Evolutionary conservation across 2,888 invertebrate genomes (phyloP).

Genomic region (Maniola hyperantus): DNA sequence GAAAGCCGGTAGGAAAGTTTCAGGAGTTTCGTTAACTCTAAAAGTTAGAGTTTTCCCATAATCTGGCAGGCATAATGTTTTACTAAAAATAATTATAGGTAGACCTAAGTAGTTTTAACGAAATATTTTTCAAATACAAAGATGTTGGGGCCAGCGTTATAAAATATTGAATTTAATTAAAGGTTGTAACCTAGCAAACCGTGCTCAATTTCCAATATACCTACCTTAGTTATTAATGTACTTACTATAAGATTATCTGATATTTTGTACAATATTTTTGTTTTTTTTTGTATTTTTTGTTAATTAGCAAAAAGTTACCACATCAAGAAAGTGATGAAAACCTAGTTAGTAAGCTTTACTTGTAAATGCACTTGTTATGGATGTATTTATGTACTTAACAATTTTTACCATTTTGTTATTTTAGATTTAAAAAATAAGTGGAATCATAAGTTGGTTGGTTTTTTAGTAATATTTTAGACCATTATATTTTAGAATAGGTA

Average conservation of each 20-base stretch:
- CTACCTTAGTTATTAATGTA: background rate
- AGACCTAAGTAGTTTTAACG: background rate
- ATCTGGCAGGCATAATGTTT: no score
- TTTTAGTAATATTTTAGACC: no score
- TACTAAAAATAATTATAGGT: no score
- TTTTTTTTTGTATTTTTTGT: background rate
- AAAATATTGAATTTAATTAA: background rate
- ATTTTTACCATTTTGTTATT: background rate
- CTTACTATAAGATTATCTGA: background rate
- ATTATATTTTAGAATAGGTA: no score
- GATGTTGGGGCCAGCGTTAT: background rate
- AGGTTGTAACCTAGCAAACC: background rate
- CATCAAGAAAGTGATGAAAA: conserved; percentile 40
- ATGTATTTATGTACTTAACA: background rate
- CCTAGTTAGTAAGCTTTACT: conserved; percentile 16
- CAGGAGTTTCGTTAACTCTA: no score
- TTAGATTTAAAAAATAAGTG: background rate
- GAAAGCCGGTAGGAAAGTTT: no score
- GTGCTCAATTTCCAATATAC: conserved; percentile 4
- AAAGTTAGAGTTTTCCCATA: no score
- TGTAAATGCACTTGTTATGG: background rate
- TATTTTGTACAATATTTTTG: background rate
- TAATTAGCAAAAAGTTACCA: conserved; percentile 33
- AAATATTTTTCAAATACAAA: background rate
- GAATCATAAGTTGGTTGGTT: background rate